Percentiles rank a stretch among this genome's conserved stretches.
Conservation (phyloP, 2,797 vertebrate genomes). For the Cyclopterus lumpus region DNA sequence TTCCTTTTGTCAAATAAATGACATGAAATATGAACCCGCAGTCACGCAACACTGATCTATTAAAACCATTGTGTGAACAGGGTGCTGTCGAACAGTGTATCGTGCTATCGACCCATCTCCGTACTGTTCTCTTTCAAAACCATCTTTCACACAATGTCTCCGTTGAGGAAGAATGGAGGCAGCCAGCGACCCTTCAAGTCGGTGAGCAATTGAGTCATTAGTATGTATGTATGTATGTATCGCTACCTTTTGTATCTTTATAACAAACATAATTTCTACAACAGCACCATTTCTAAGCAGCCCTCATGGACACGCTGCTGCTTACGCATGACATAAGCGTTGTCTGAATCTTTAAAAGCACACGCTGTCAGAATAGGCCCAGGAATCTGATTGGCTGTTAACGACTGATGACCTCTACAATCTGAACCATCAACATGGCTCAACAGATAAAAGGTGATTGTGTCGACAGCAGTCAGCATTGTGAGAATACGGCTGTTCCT, state of each 20-base stretch:
- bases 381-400: not conserved
- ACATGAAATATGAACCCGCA: not conserved
- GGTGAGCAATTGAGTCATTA: slow-evolving; percentile 15
- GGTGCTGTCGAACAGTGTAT: not conserved
- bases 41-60: slow-evolving; percentile 16
- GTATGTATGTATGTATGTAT: not conserved
- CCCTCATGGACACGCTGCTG: not conserved
- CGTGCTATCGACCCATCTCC: not conserved
- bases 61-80: slow-evolving; percentile 4
- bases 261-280: not conserved
- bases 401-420: not conserved
- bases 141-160: slow-evolving; percentile 10
- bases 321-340: not conserved
- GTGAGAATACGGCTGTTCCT: not conserved
- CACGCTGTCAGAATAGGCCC: not conserved
- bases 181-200: slow-evolving; percentile 17
- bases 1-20: slow-evolving; percentile 3
- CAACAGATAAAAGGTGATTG: not conserved
- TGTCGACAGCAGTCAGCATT: not conserved
- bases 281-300: not conserved
- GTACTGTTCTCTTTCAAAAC: slow-evolving; percentile 14
- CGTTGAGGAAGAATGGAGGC: slow-evolving; percentile 11
- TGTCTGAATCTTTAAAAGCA: not conserved
- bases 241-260: not conserved
- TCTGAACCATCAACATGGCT: not conserved